Conservation (phyloP, 2,113 vertebrate species). For the Pimephales promelas region DNA sequence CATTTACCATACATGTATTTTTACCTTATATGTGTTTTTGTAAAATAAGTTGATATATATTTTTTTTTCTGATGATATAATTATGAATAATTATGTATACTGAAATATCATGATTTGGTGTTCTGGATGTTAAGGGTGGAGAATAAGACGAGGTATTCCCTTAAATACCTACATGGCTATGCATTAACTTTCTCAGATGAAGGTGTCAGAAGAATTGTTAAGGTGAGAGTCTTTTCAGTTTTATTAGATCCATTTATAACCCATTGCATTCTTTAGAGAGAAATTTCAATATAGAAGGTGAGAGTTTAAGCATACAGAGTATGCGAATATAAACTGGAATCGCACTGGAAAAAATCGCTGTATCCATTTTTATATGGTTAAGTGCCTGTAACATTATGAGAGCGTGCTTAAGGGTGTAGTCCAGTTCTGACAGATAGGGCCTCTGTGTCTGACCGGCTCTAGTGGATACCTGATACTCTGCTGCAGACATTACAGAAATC, state of each 20-base stretch:
- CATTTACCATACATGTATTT: neutral
- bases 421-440: neutral
- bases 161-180: constrained; percentile 4
- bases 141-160: neutral
- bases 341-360: neutral
- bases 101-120: neutral
- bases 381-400: constrained; percentile 59
- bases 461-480: constrained; percentile 31
- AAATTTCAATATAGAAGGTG: neutral
- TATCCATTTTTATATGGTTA: neutral
- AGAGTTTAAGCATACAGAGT: neutral
- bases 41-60: neutral
- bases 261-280: neutral
- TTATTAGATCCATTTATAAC: constrained; percentile 50
- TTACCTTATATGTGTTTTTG: too few relatives aligned
- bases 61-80: neutral
- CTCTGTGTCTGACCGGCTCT: neutral
- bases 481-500: constrained; percentile 34
- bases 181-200: neutral
- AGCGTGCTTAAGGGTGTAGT: constrained; percentile 7
- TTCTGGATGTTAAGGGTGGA: neutral
- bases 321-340: neutral
- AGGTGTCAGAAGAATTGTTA: constrained; percentile 21
- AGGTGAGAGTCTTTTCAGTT: neutral
- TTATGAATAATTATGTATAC: neutral